A percentile compares a stretch with the other conserved stretches of the same genome.
phyloP scores from a whole-genome alignment of 1,140 invertebrate genomes.

The Drosophila serrata region DNA sequence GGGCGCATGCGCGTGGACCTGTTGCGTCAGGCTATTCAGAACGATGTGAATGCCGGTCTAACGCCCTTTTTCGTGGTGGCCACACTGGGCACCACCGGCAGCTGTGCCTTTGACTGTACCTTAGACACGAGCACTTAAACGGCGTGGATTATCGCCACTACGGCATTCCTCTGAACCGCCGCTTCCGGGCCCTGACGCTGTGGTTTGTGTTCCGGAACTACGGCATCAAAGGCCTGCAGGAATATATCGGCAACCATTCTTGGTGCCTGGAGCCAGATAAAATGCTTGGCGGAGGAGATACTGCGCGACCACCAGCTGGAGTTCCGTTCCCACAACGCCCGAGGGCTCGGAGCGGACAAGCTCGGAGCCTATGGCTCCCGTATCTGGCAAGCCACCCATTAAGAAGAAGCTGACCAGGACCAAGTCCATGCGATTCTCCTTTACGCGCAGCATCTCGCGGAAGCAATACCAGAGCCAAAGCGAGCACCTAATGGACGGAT shows the following conservation, averaged over 20 bases:
- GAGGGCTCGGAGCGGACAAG: too few species aligned
- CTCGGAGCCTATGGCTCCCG: too few species aligned
- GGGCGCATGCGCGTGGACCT: slow-evolving; percentile 91
- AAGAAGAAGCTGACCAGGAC: slow-evolving; percentile 86
- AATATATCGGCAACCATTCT: slow-evolving; percentile 95
- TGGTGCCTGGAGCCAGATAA: slow-evolving; percentile 91
- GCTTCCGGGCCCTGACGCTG: slow-evolving; percentile 94
- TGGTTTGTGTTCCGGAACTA: slow-evolving; percentile 96
- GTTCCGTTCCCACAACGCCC: too few species aligned
- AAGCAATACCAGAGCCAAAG: slow-evolving; percentile 88
- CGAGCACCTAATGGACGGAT: slow-evolving; percentile 88
- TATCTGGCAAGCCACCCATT: slow-evolving; percentile 86
- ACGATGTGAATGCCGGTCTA: slow-evolving; percentile 92
- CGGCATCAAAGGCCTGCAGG: slow-evolving; percentile 92
- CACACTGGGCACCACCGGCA: slow-evolving; percentile 93
- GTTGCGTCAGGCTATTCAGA: slow-evolving; percentile 89
- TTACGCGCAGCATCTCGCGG: slow-evolving; percentile 89
- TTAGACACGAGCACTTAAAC: slow-evolving; percentile 92
- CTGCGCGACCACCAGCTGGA: too few species aligned
- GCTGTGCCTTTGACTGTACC: slow-evolving; percentile 95
- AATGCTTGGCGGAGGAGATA: too few species aligned
- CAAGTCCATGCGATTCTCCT: slow-evolving; percentile 88
- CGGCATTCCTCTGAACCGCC: slow-evolving; percentile 94
- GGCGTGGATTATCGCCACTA: slow-evolving; percentile 94
- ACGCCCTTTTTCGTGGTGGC: slow-evolving; percentile 95